These are phyloP conservation scores for Cygnus buccinator DNA, from an alignment of 2,113 vertebrate genomes.

Conservation along the genomic window DNA sequence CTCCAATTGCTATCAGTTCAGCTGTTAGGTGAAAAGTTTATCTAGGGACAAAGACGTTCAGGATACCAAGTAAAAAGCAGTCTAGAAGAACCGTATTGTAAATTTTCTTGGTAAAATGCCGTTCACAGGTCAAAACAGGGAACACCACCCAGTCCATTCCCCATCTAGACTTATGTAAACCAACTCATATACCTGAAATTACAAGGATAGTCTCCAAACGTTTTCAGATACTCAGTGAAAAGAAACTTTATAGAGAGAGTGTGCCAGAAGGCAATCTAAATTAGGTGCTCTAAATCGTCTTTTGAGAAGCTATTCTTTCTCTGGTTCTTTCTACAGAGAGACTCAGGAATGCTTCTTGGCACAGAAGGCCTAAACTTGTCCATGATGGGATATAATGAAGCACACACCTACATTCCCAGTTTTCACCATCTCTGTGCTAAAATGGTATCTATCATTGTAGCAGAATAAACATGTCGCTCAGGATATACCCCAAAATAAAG, in stretches of 20 bases:
- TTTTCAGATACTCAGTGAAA: neutral
- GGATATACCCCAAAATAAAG: neutral
- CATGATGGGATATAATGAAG: neutral
- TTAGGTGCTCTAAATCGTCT: neutral
- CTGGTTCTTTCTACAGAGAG: neutral
- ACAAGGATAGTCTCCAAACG: neutral
- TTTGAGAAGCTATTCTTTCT: neutral
- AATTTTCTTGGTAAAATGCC: neutral
- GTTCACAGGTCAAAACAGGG: neutral
- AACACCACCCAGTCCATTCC: neutral
- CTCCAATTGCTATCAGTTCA: neutral
- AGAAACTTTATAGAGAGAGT: neutral
- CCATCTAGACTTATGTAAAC: neutral
- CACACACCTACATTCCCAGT: neutral
- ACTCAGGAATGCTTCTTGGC: neutral
- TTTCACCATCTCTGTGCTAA: neutral
- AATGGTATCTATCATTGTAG: neutral
- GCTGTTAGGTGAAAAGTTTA: neutral
- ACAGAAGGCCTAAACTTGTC: neutral
- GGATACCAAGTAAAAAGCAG: neutral
- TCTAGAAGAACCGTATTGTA: neutral
- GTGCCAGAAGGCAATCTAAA: neutral
- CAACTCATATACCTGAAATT: neutral
- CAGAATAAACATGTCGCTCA: neutral
- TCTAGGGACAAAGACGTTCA: neutral